Conservation (phyloP, 2,888 invertebrate species). For the Catocala fraxini region DNA sequence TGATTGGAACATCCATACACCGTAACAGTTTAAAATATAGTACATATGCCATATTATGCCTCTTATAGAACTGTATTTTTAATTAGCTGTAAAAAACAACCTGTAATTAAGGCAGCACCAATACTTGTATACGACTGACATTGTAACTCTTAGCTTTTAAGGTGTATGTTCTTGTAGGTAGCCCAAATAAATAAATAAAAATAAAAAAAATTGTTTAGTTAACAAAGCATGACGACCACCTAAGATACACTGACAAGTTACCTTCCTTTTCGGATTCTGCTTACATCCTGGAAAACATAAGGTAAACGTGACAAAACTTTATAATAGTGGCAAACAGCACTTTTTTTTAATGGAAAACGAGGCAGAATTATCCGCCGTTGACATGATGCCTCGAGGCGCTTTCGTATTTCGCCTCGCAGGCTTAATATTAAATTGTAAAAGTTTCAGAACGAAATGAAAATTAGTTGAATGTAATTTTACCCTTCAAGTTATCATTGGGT, state of each 20-base stretch:
- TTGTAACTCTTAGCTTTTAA: no score
- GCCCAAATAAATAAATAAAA: no score
- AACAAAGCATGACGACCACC: no score
- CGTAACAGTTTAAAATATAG: no score
- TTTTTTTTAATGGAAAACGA: not conserved
- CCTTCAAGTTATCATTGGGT: not conserved
- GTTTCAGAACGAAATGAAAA: conserved; percentile 7
- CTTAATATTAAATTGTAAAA: not conserved
- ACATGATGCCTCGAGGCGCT: not conserved
- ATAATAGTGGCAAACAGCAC: not conserved
- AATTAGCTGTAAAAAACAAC: no score
- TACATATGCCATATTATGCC: no score
- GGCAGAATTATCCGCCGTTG: not conserved
- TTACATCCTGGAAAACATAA: not conserved
- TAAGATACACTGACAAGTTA: not conserved
- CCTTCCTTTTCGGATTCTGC: not conserved
- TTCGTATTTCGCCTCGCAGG: not conserved
- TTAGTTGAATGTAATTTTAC: conserved; percentile 4
- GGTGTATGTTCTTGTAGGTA: no score
- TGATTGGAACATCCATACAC: no score
- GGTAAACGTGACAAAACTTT: not conserved
- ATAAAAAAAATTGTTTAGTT: no score
- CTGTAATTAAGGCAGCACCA: no score
- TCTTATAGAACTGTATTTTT: no score
- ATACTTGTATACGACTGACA: no score